Evolutionary conservation across 2,888 invertebrate species (phyloP).

Genomic region (Sinopyrophorus schimmeli): DNA sequence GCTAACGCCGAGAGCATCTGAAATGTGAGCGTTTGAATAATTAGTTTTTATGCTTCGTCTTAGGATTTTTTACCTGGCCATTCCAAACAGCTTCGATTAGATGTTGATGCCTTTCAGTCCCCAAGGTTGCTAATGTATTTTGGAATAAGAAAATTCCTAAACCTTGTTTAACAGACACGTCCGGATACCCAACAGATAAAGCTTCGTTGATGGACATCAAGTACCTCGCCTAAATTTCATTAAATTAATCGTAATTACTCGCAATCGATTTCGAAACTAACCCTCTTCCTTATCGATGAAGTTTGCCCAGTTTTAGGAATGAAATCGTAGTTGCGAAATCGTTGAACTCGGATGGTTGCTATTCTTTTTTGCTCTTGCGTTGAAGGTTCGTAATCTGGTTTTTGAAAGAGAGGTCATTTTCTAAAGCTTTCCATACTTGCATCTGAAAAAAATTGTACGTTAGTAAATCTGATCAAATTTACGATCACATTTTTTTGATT

Average conservation of each 20-base stretch:
- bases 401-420: slow-evolving; percentile 80
- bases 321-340: slow-evolving; percentile 68
- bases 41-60: not conserved
- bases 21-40: slow-evolving; percentile 2
- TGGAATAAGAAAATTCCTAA: slow-evolving; percentile 75
- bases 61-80: slow-evolving; percentile 70
- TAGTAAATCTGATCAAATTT: too few relatives aligned
- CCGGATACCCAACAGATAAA: slow-evolving; percentile 68
- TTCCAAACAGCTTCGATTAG: slow-evolving; percentile 72
- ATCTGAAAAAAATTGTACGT: slow-evolving; percentile 68
- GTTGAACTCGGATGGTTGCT: slow-evolving; percentile 69
- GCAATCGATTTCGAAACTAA: slow-evolving; percentile 2
- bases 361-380: slow-evolving; percentile 75
- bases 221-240: slow-evolving; percentile 70
- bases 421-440: slow-evolving; percentile 76
- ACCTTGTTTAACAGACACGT: slow-evolving; percentile 77
- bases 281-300: slow-evolving; percentile 18
- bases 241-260: not conserved
- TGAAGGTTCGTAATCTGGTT: slow-evolving; percentile 62
- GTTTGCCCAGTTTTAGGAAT: slow-evolving; percentile 52
- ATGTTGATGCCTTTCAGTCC: slow-evolving; percentile 73
- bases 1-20: slow-evolving; percentile 81
- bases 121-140: slow-evolving; percentile 73
- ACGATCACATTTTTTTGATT: too few relatives aligned
- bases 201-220: slow-evolving; percentile 79